phyloP scores from a whole-genome alignment of 2,113 vertebrate genomes.

The Geothlypis trichas region DNA sequence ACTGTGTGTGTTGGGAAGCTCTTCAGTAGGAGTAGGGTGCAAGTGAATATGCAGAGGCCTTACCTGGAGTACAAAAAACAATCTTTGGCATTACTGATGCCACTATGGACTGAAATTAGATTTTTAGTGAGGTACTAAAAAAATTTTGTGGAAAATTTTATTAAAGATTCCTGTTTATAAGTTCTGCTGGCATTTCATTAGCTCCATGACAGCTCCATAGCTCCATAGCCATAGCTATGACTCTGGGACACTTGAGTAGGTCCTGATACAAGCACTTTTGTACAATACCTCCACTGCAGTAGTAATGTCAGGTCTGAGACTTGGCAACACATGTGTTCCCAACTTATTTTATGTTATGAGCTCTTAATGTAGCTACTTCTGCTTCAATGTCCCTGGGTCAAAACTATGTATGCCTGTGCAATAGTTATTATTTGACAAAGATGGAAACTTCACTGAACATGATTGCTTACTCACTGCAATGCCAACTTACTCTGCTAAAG shows the following conservation, averaged over 20 bases:
- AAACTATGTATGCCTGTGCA: not conserved
- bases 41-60: not conserved
- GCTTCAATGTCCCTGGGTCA: not conserved
- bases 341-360: not conserved
- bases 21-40: not conserved
- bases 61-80: not conserved
- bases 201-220: no score
- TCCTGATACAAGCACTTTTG: not conserved
- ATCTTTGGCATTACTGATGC: not conserved
- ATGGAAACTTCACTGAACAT: not conserved
- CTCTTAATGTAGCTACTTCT: not conserved
- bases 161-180: not conserved
- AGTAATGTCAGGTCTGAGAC: not conserved
- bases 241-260: not conserved
- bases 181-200: not conserved
- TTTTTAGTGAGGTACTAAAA: not conserved
- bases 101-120: not conserved
- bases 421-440: not conserved
- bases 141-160: not conserved
- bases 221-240: no score
- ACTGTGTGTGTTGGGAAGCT: not conserved
- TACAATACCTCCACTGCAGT: not conserved
- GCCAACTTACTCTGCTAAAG: not conserved
- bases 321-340: accelerated
- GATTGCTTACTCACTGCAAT: not conserved